phyloP scores from a whole-genome alignment of 2,888 invertebrate genomes.

The Archips xylosteana region DNA sequence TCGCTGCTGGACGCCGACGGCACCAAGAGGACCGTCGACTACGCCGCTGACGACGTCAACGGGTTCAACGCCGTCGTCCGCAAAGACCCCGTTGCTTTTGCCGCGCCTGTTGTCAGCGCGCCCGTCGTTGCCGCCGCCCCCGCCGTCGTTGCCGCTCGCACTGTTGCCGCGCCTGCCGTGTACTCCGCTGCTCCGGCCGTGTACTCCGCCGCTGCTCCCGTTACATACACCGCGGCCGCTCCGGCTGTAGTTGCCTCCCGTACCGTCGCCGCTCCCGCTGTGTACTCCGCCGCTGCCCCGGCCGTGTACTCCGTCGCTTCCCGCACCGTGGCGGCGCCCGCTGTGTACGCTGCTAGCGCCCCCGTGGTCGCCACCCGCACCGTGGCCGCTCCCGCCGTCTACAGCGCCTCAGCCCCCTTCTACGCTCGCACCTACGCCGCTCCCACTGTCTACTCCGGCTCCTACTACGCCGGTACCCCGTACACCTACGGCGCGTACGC shows the following conservation, averaged over 20 bases:
- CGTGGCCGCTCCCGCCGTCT: conserved; percentile 43
- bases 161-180: conserved; percentile 48
- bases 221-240: conserved; percentile 32
- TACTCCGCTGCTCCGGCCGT: conserved; percentile 37
- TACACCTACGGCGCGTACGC: conserved; percentile 43
- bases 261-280: conserved; percentile 44
- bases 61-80: conserved; percentile 86
- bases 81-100: conserved; percentile 76
- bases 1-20: conserved; percentile 84
- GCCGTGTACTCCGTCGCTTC: conserved; percentile 45
- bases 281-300: conserved; percentile 45
- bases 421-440: conserved; percentile 46
- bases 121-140: conserved; percentile 62
- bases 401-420: conserved; percentile 40
- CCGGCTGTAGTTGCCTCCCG: background rate
- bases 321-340: conserved; percentile 44
- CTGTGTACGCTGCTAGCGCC: conserved; percentile 45
- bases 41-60: conserved; percentile 83
- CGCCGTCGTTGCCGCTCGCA: conserved; percentile 51
- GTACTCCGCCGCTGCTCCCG: conserved; percentile 42
- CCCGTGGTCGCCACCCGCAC: conserved; percentile 43
- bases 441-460: conserved; percentile 45
- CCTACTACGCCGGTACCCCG: conserved; percentile 43
- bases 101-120: conserved; percentile 64
- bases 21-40: conserved; percentile 84